Conservation (phyloP, 2,113 vertebrate genomes). For the Polypterus senegalus region DNA sequence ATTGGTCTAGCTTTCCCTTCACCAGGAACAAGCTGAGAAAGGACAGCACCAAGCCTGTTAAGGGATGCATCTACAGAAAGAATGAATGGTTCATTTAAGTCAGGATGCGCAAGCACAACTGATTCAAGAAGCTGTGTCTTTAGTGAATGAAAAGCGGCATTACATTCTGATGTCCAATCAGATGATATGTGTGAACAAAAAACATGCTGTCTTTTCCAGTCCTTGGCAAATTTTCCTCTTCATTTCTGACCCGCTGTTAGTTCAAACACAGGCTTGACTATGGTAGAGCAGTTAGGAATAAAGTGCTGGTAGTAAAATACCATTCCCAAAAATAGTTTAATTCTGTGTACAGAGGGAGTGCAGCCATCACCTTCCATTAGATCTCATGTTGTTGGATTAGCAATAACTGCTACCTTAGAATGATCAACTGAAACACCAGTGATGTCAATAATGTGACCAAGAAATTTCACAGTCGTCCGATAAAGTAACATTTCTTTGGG, state of each 20-base stretch:
- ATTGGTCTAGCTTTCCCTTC: constrained; percentile 3
- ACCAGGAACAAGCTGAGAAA: constrained; percentile 8
- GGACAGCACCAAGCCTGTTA: constrained; percentile 9
- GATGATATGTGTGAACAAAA: not conserved
- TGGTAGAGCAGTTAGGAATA: constrained; percentile 5
- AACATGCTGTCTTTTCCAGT: not conserved
- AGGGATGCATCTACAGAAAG: not conserved
- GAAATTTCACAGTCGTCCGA: constrained; percentile 4
- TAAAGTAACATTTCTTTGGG: constrained; percentile 12
- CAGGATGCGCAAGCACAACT: constrained; percentile 4
- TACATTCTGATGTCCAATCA: constrained; percentile 7
- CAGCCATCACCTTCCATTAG: constrained; percentile 2
- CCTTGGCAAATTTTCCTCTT: not conserved
- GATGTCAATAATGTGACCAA: constrained; percentile 9
- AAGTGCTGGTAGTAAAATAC: constrained; percentile 15
- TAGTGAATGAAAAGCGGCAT: constrained; percentile 3
- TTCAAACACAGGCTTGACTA: constrained; percentile 7
- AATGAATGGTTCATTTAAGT: constrained; percentile 6
- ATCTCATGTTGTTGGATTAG: not conserved
- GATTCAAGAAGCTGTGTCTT: constrained; percentile 2
- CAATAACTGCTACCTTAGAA: constrained; percentile 7
- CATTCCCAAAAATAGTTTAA: constrained; percentile 8
- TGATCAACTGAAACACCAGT: constrained; percentile 13
- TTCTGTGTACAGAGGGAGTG: not conserved
- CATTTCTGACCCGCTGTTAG: not conserved